Evolutionary conservation across 2,113 vertebrate species (phyloP).

Genomic region (Rattus norvegicus): GRCr8 NC_086021.1:143668501-143669000

Average conservation of each 20-base stretch:
- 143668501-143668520: neutral
- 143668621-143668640: neutral
- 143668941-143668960: neutral
- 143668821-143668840: neutral
- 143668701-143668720: neutral
- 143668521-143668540: neutral
- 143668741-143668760: neutral
- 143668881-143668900: neutral
- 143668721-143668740: too few relatives aligned
- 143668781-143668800: neutral
- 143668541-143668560: neutral
- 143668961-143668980: neutral
- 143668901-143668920: neutral
- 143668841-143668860: neutral
- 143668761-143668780: neutral
- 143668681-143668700: neutral
- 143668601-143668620: neutral
- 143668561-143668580: neutral
- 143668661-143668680: neutral
- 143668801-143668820: neutral
- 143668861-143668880: neutral
- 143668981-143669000: constrained; percentile 10
- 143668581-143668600: neutral
- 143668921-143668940: neutral
- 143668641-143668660: neutral